phyloP scores from a whole-genome alignment of 2,797 vertebrate species.

The Clamator glandarius region DNA sequence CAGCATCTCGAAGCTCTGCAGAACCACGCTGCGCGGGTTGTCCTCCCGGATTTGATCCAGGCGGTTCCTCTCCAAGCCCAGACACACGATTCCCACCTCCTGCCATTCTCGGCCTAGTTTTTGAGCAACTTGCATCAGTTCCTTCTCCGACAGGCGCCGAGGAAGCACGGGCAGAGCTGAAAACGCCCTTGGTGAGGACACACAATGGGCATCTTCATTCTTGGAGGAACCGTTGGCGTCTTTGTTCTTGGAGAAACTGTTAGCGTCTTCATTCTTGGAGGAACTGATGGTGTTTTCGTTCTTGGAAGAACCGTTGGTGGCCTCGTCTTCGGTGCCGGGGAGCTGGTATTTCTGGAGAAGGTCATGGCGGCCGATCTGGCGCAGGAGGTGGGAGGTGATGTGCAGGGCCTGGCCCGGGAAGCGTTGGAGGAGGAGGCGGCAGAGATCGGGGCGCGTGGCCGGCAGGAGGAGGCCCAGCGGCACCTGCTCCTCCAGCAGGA shows the following conservation, averaged over 20 bases:
- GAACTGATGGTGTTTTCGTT: too few relatives aligned
- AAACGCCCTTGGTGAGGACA: too few relatives aligned
- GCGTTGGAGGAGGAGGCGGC: neutral
- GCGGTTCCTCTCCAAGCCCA: neutral
- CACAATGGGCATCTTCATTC: too few relatives aligned
- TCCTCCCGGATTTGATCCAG: constrained; percentile 10
- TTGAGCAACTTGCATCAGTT: neutral
- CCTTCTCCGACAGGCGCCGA: neutral
- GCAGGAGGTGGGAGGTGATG: too few relatives aligned
- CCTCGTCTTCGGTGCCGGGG: too few relatives aligned
- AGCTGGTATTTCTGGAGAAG: too few relatives aligned
- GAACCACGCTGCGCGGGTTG: neutral
- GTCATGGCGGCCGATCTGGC: too few relatives aligned
- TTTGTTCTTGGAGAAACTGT: too few relatives aligned
- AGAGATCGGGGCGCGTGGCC: neutral
- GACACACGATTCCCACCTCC: neutral
- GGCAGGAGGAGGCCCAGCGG: neutral
- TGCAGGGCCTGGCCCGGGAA: neutral
- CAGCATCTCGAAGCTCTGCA: neutral
- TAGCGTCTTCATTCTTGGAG: too few relatives aligned
- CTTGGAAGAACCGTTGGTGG: too few relatives aligned
- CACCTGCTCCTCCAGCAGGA: neutral
- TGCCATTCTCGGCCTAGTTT: neutral
- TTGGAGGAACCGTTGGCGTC: too few relatives aligned
- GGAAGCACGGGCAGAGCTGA: too few relatives aligned